phyloP scores from a whole-genome alignment of 2,797 vertebrate species.

The Pseudochirops cupreus region DNA sequence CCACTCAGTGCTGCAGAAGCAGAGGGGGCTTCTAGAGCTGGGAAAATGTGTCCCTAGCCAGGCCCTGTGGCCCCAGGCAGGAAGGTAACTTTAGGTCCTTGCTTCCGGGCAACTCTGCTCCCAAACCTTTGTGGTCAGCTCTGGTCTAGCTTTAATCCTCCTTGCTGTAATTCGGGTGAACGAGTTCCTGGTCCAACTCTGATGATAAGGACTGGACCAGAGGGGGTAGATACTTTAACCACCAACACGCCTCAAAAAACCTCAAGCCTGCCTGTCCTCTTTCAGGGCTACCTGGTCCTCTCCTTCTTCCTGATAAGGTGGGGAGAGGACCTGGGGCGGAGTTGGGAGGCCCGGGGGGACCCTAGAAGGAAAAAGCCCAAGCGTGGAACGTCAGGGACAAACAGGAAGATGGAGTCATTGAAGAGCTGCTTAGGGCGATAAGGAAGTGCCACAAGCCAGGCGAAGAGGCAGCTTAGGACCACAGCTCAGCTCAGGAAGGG shows the following conservation, averaged over 20 bases:
- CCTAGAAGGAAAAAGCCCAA: not conserved
- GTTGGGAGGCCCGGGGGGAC: not conserved
- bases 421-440: not conserved
- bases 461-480: not conserved
- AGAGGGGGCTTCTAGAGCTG: not conserved
- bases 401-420: not conserved
- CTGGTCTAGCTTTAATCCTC: not conserved
- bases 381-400: not conserved
- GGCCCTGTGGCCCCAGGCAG: not conserved
- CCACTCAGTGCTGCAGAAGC: not conserved
- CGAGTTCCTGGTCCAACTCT: not conserved
- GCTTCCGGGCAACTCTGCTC: not conserved
- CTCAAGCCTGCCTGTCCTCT: not conserved
- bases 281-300: not conserved
- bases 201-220: not conserved
- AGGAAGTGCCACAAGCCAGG: not conserved
- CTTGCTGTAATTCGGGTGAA: not conserved
- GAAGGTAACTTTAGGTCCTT: not conserved
- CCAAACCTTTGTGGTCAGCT: not conserved
- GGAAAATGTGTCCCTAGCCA: not conserved
- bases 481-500: not conserved
- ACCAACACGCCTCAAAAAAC: not conserved
- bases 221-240: not conserved
- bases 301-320: not conserved
- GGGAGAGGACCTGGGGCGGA: not conserved